These are phyloP conservation scores for Abrostola triplasia DNA, from an alignment of 2,888 invertebrate species.

Conservation along the genomic window DNA sequence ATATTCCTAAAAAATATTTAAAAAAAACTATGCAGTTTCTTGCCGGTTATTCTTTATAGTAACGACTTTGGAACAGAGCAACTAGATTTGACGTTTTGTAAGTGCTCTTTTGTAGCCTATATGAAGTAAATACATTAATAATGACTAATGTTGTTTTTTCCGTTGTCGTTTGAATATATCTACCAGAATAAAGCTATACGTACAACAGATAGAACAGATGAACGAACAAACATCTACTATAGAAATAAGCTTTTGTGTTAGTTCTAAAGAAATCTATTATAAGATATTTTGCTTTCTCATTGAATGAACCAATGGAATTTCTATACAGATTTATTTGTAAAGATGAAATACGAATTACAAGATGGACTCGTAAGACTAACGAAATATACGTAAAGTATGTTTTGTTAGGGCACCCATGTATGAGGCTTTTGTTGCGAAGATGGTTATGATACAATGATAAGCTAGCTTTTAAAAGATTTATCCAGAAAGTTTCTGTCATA, in stretches of 20 bases:
- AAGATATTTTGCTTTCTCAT: slow-evolving; percentile 7
- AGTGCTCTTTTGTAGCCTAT: too few relatives aligned
- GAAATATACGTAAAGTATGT: slow-evolving; percentile 1
- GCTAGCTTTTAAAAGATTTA: slow-evolving; percentile 29
- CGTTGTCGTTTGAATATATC: not conserved
- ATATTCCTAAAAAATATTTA: too few relatives aligned
- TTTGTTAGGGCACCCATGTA: slow-evolving; percentile 10
- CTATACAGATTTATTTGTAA: slow-evolving; percentile 16
- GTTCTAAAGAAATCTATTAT: slow-evolving; percentile 3
- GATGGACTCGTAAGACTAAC: not conserved
- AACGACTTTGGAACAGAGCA: too few relatives aligned
- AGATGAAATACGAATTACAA: slow-evolving; percentile 12
- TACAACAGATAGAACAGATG: slow-evolving; percentile 29
- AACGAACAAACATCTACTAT: slow-evolving; percentile 26
- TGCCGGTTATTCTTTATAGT: too few relatives aligned
- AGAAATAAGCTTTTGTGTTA: slow-evolving; percentile 2
- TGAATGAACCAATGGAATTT: slow-evolving; percentile 11
- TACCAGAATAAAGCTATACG: slow-evolving; percentile 28
- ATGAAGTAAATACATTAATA: too few relatives aligned
- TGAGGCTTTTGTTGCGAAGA: slow-evolving; percentile 14
- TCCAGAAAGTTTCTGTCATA: slow-evolving; percentile 13
- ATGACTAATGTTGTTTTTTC: too few relatives aligned
- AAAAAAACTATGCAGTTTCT: too few relatives aligned
- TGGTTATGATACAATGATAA: slow-evolving; percentile 48
- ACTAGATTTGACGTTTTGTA: too few relatives aligned